Percentiles rank a stretch among this genome's conserved stretches.
Conservation (phyloP, 2,113 vertebrate species). For the Hemiscyllium ocellatum region DNA sequence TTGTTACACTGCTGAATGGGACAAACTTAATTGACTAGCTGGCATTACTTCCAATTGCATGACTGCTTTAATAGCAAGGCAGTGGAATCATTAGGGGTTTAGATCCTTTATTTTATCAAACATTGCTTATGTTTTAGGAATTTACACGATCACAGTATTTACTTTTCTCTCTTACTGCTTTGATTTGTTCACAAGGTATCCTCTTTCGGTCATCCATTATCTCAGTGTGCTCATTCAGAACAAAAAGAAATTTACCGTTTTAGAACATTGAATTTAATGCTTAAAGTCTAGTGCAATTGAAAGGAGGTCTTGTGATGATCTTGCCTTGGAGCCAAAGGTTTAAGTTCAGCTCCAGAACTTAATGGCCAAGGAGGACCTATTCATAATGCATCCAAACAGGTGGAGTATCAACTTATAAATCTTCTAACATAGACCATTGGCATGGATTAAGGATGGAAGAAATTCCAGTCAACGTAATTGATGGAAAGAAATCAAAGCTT, state of each 20-base stretch:
- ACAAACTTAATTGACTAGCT: background rate
- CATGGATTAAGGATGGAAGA: too few species aligned
- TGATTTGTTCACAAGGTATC: background rate
- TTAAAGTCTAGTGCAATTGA: too few species aligned
- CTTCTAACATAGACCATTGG: too few species aligned
- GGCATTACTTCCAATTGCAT: background rate
- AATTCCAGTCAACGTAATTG: too few species aligned
- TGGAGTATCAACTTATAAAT: too few species aligned
- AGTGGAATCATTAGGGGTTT: background rate
- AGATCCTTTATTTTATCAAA: background rate
- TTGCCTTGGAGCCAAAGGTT: too few species aligned
- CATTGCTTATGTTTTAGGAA: background rate
- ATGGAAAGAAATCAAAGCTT: too few species aligned
- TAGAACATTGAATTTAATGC: background rate
- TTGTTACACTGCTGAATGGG: background rate
- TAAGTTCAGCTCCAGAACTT: too few species aligned
- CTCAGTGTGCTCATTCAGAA: background rate
- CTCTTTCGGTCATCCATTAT: background rate
- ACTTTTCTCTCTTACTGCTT: background rate
- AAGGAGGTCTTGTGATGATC: too few species aligned
- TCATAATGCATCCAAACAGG: too few species aligned
- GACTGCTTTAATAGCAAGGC: background rate
- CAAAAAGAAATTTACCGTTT: background rate
- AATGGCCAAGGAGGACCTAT: too few species aligned
- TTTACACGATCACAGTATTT: background rate